These are phyloP conservation scores for Phoeniculus purpureus DNA, from an alignment of 2,797 vertebrate species.

Conservation along the genomic window DNA sequence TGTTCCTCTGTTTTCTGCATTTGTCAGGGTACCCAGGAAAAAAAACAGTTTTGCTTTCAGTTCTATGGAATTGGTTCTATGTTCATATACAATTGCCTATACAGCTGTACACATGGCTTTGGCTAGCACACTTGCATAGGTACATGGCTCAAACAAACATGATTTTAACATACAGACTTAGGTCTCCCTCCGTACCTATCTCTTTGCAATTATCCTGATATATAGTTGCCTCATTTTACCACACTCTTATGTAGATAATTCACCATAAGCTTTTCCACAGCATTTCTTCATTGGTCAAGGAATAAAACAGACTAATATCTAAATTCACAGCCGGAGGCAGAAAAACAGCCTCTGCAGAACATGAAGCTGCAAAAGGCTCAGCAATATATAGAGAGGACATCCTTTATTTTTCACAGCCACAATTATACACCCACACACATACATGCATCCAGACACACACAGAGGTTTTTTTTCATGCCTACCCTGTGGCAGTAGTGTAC, in stretches of 20 bases:
- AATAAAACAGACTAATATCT: neutral
- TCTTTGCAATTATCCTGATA: neutral
- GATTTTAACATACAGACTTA: neutral
- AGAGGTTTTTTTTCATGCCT: neutral
- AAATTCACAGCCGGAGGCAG: neutral
- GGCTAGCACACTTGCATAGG: neutral
- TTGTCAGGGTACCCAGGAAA: neutral
- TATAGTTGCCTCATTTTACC: neutral
- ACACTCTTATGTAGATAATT: neutral
- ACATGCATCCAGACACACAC: accelerated
- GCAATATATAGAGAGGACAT: accelerated
- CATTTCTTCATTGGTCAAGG: neutral
- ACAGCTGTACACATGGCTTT: neutral
- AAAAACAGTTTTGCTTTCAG: neutral
- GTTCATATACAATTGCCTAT: neutral
- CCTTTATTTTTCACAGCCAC: neutral
- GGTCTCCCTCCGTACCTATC: neutral
- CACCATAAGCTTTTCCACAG: neutral
- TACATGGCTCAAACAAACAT: neutral
- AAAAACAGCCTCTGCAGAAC: neutral
- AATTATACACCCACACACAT: accelerated
- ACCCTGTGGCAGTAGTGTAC: neutral
- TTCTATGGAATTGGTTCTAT: neutral
- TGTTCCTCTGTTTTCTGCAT: neutral
- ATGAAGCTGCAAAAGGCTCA: neutral